Base-by-base conservation (phyloP, 1,140 invertebrate genomes). In the Drosophila nannoptera region DNA sequence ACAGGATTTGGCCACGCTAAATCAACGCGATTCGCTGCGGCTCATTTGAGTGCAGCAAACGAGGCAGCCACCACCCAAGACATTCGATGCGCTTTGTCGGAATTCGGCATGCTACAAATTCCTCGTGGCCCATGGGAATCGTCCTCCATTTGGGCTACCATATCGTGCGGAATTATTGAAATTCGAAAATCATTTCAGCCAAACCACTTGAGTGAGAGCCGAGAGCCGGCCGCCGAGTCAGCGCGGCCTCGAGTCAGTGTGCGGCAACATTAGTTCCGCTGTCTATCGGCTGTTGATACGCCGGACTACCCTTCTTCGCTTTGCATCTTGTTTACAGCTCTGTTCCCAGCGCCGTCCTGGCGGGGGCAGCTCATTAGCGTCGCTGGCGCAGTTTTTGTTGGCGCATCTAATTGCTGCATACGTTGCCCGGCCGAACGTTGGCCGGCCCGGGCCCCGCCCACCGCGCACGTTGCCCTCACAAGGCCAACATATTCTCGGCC, bases 1-100 rank as follows among this genome's bases (percentile, higher is more conserved):
- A 86, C 81, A 81, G 81, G 81, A 86, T 86, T 86, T 86, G 81
- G 77, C 82, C 71, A 86, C 66, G 81, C 82, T 86, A 86, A 86
- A 86, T 86, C 81, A 86, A 81, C 74, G 77, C 64, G 16, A 86
- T 86, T 86, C 74, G 81, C 11, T 77, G 81, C 67, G 81, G 77
- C 81, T 86, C 81, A 86, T 86, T 86, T 77, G 77, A 81, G 74
- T 81, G 77, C 77, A 86, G 58, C 64, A 52, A 83, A 49, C 56
- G 48, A 54, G 70, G 45, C 36, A 43, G 3, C 75, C 64, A 78
- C 75, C 75, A 84, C 81, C 68, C 71, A 60, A 69, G 81, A 69
- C 58, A 86, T 86, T 86, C 77, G 81, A 46, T 86, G 68, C 77
- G 81, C 81, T 77, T 86, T 86, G 81, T 86, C 55, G 69, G 73